phyloP scores from a whole-genome alignment of 1,140 invertebrate species.

The Ericerus pela region DNA sequence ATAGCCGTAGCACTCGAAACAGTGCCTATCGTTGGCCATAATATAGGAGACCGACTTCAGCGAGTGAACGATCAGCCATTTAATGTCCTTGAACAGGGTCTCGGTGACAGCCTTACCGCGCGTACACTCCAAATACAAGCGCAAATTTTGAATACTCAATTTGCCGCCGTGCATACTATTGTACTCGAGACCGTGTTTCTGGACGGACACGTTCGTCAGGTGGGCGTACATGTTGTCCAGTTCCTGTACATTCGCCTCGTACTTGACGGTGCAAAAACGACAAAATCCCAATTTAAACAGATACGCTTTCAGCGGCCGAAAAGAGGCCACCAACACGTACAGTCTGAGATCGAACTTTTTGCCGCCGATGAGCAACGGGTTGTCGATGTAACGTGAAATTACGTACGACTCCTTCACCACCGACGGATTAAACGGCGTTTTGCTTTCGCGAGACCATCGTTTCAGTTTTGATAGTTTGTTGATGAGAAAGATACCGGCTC shows the following conservation, averaged over 20 bases:
- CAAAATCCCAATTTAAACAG: constrained; percentile 62
- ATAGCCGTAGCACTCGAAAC: constrained; percentile 72
- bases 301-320: constrained; percentile 62
- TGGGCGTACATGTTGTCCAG: constrained; percentile 76
- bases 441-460: constrained; percentile 70
- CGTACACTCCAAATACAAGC: constrained; percentile 79
- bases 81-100: constrained; percentile 65
- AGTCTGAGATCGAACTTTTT: constrained; percentile 75
- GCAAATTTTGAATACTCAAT: constrained; percentile 79
- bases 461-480: constrained; percentile 78
- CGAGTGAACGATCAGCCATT: constrained; percentile 78
- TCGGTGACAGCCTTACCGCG: constrained; percentile 74
- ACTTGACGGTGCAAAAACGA: constrained; percentile 69
- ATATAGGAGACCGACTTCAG: constrained; percentile 60
- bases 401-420: constrained; percentile 75
- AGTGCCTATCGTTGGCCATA: constrained; percentile 60
- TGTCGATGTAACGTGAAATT: constrained; percentile 70
- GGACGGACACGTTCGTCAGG: constrained; percentile 70
- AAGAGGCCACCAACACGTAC: constrained; percentile 72
- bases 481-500: constrained; percentile 71
- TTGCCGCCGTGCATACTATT: constrained; percentile 90
- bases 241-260: constrained; percentile 49
- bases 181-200: constrained; percentile 77
- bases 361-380: constrained; percentile 70
- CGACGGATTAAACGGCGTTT: constrained; percentile 64